phyloP scores from a whole-genome alignment of 92 coral and sea anemone genomes.

The Phymanthus crucifer region DNA sequence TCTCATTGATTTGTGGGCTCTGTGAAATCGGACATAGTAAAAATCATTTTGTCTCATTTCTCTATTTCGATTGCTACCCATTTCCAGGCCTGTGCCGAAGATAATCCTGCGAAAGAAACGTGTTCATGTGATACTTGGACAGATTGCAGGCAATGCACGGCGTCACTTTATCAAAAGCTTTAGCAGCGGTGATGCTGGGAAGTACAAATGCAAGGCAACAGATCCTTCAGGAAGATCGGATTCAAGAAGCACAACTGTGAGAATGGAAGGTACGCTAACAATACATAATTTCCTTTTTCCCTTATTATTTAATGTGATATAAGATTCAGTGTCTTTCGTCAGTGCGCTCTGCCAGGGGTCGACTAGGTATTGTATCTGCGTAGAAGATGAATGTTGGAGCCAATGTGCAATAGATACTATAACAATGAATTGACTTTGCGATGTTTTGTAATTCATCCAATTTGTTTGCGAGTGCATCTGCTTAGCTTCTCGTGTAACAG shows the following conservation, averaged over 20 bases:
- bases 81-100: constrained; percentile 83
- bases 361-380: too few relatives aligned
- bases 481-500: too few relatives aligned
- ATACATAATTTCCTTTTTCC: neutral
- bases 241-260: constrained; percentile 58
- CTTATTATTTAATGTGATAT: neutral
- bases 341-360: too few relatives aligned
- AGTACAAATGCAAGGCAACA: constrained; percentile 78
- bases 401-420: too few relatives aligned
- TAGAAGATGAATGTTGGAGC: too few relatives aligned
- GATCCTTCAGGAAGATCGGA: constrained; percentile 67
- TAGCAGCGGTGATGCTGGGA: constrained; percentile 72
- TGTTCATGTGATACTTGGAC: constrained; percentile 62
- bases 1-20: too few relatives aligned
- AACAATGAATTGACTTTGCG: too few relatives aligned
- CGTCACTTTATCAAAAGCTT: constrained; percentile 71
- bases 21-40: too few relatives aligned
- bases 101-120: constrained; percentile 80
- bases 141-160: constrained; percentile 71
- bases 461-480: too few relatives aligned
- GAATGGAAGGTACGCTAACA: constrained; percentile 73
- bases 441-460: too few relatives aligned
- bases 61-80: neutral
- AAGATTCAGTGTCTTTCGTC: too few relatives aligned
- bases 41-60: neutral